Base-by-base conservation (phyloP, 2,888 invertebrate species). In the Campopleginae sp. region DNA sequence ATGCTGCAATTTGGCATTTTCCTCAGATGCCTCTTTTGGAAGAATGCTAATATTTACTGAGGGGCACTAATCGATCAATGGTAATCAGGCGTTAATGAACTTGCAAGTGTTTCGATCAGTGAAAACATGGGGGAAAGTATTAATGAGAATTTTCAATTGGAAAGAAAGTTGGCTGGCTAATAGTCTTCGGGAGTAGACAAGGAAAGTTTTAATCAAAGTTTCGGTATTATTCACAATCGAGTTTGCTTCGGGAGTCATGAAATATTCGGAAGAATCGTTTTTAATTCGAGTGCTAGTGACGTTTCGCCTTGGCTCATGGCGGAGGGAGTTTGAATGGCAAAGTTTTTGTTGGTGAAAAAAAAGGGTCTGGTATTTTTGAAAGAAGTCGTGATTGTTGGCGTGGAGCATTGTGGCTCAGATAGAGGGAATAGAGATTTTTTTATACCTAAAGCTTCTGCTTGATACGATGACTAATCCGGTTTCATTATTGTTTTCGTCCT, bases 381-480 rank as follows among this genome's bases (percentile, higher is more conserved):
- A n/a, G n/a, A 70, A 10, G 17, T n/a, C 10, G 51, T 33, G 27
- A 42, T 78, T 78, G 46, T 71, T 61, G 48, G 61, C 63, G n/a
- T 71, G 48, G 31, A 48, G 54, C 70, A 63, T 38, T 61, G 71
- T 38, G 70, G 63, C 42, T 33, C 48, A 4, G 58, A 19, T 74
- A 44, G 38, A 58, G 58, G 48, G 38, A 65, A 54, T 72, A 42
- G 42, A 44, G 12, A 38, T 27, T 63, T 80, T 71, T 74, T 75
- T 17, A 12, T 44, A 46, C n/a, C 66, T 14, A 65, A 78, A 74
- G 51, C 8, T 51, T 19, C 31, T 46, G 38, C 54, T 44, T 66
- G 54, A 27, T 51, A 58, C 72, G 77, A 80, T 82, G 76, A 82
- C 76, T 85, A 82, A 82, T 77, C 80, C 85, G 70, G 82, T 82